Conservation (phyloP, 2,888 invertebrate genomes). For the Eupithecia subumbrata region DNA sequence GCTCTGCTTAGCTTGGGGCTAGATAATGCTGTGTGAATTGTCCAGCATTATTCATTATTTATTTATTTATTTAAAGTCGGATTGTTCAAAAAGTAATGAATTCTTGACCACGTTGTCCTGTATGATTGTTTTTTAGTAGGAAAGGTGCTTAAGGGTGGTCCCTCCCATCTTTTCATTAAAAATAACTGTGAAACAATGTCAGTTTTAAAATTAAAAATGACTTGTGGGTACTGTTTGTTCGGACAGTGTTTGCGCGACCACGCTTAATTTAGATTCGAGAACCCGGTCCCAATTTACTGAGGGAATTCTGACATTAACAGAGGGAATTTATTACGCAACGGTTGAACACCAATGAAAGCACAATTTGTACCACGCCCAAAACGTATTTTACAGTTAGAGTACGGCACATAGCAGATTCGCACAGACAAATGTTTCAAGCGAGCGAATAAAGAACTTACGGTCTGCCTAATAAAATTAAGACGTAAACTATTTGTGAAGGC, state of each 20-base stretch:
- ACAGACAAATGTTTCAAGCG: neutral
- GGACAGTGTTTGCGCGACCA: conserved; percentile 50
- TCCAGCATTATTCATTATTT: too few species aligned
- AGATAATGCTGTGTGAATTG: too few species aligned
- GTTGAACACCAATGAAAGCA: conserved; percentile 16
- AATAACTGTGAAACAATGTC: neutral
- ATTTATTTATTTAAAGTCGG: neutral
- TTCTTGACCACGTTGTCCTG: neutral
- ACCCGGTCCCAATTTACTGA: conserved; percentile 49
- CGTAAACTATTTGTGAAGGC: neutral
- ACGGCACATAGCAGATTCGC: neutral
- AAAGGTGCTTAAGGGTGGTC: neutral
- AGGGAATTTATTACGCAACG: conserved; percentile 47
- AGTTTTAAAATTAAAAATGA: neutral
- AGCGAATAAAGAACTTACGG: neutral
- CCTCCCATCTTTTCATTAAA: neutral
- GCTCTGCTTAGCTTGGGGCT: too few species aligned
- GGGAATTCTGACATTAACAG: conserved; percentile 38
- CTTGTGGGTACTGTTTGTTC: conserved; percentile 52
- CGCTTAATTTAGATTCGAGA: conserved; percentile 57
- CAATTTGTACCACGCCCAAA: conserved; percentile 13
- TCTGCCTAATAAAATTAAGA: neutral
- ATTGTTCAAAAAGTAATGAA: neutral
- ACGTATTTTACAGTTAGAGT: conserved; percentile 14
- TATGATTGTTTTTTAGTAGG: neutral